phyloP scores from a whole-genome alignment of 1,140 invertebrate genomes.

The Helicoverpa armigera region DNA sequence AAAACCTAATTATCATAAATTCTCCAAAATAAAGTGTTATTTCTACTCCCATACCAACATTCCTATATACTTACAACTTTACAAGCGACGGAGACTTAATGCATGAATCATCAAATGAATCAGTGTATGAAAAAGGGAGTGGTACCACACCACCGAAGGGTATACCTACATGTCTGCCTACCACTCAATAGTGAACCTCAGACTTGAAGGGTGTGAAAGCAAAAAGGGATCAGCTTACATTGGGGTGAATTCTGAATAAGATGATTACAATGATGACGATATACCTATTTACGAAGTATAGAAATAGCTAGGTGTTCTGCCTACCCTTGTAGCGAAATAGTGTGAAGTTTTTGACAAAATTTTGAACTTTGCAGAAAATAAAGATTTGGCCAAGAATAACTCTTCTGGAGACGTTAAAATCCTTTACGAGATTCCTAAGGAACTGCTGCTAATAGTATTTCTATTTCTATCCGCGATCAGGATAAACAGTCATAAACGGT shows the following conservation, averaged over 20 bases:
- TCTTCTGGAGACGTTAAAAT: background rate
- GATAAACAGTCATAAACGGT: too few species aligned
- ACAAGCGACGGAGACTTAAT: background rate
- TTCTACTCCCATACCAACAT: background rate
- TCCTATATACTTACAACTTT: too few species aligned
- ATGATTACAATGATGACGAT: background rate
- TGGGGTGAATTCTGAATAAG: background rate
- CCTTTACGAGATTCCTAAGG: background rate
- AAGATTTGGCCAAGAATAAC: background rate
- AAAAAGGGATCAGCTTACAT: background rate
- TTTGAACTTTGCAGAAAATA: background rate
- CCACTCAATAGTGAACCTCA: background rate
- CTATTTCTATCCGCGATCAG: too few species aligned
- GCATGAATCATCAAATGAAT: background rate
- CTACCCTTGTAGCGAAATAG: background rate
- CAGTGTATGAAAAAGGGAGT: background rate
- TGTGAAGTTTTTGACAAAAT: background rate
- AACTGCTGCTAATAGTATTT: background rate
- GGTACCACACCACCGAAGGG: background rate
- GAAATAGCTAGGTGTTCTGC: background rate
- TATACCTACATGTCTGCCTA: background rate
- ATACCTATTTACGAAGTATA: background rate
- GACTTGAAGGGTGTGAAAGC: background rate
- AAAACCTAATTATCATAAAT: too few species aligned
- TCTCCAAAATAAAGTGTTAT: background rate